These are phyloP conservation scores for Pachliopta kotzebuea DNA, from an alignment of 2,888 invertebrate species.

Conservation along the genomic window DNA sequence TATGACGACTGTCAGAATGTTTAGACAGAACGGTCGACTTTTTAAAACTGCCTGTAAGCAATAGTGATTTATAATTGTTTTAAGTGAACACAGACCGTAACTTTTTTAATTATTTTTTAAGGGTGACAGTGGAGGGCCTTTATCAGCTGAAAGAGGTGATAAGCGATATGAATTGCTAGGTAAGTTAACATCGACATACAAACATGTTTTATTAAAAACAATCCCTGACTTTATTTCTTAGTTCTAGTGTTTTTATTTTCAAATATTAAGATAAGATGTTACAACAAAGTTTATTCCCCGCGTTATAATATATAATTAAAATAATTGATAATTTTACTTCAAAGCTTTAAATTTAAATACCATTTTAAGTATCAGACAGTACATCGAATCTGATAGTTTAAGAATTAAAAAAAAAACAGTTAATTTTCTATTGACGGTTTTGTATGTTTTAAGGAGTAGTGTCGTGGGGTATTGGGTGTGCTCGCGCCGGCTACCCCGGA, in stretches of 20 bases:
- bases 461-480: conserved; percentile 95
- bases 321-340: not conserved
- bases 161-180: conserved; percentile 90
- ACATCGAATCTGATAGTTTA: no score
- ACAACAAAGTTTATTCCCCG: not conserved
- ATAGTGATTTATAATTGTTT: no score
- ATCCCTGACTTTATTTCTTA: not conserved
- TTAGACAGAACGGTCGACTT: no score
- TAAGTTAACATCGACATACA: no score
- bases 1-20: no score
- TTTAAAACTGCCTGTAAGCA: no score
- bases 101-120: conserved; percentile 44
- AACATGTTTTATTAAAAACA: no score
- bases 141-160: conserved; percentile 83
- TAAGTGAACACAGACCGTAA: no score
- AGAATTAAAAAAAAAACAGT: no score
- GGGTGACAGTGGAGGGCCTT: conserved; percentile 91
- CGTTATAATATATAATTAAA: not conserved
- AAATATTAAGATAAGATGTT: not conserved
- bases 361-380: no score
- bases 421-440: not conserved
- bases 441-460: conserved; percentile 81
- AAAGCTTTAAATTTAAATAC: not conserved
- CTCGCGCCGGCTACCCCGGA: conserved; percentile 90
- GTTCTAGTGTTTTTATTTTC: not conserved